A percentile compares a stretch with the other conserved stretches of the same genome.
These are phyloP conservation scores for Hephaestus fuliginosus DNA, from an alignment of 2,797 vertebrate genomes.

Conservation along the genomic window DNA sequence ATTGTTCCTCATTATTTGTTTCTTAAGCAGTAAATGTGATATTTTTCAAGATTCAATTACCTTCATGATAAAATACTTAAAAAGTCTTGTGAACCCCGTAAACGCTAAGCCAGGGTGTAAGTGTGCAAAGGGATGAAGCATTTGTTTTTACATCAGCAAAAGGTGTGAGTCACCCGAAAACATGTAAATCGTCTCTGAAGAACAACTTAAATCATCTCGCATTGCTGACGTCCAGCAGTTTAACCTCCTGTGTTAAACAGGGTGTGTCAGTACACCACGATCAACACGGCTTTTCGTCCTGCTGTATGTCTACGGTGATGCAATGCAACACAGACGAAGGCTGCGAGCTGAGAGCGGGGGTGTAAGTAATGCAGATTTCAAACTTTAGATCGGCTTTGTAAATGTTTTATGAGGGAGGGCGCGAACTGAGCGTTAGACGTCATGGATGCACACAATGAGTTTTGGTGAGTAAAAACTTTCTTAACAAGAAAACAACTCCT, in stretches of 20 bases:
- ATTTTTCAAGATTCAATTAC: not conserved
- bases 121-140: not conserved
- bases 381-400: too few species aligned
- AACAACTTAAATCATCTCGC: not conserved
- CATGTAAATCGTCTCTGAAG: not conserved
- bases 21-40: not conserved
- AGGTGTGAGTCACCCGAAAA: not conserved
- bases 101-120: not conserved
- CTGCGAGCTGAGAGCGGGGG: too few species aligned
- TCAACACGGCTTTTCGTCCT: too few species aligned
- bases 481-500: too few species aligned
- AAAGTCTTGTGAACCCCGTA: not conserved
- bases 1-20: not conserved
- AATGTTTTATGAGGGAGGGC: too few species aligned
- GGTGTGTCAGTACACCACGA: not conserved
- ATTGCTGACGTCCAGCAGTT: not conserved
- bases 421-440: too few species aligned
- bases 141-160: not conserved
- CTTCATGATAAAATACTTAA: not conserved
- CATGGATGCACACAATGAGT: too few species aligned
- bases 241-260: not conserved
- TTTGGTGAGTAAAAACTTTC: too few species aligned
- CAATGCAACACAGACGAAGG: too few species aligned
- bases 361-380: too few species aligned
- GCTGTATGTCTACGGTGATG: too few species aligned